A percentile compares a stretch with the other conserved stretches of the same genome.
Conservation (phyloP, 1,140 invertebrate species). For the Drosophila leontia region DNA sequence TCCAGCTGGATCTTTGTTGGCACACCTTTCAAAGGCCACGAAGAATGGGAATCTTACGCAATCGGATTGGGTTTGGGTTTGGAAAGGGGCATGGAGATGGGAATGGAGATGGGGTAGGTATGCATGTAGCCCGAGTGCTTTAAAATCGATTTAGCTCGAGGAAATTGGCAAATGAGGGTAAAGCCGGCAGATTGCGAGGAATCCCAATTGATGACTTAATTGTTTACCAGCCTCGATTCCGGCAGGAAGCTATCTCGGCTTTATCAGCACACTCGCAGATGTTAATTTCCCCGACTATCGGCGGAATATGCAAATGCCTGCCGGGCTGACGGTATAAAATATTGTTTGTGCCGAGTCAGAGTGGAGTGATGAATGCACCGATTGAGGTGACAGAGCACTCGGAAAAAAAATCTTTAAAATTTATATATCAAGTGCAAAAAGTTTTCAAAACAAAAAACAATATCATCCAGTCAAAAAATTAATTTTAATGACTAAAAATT, state of each 20-base stretch:
- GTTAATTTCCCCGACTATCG: slow-evolving; percentile 30
- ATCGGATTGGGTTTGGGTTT: slow-evolving; percentile 1
- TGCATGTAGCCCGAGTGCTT: background rate
- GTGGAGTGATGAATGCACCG: slow-evolving; percentile 12
- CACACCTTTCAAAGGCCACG: background rate
- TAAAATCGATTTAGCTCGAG: slow-evolving; percentile 21
- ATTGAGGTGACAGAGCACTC: background rate
- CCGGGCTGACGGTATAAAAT: slow-evolving; percentile 29
- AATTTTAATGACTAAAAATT: no score
- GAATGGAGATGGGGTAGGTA: background rate
- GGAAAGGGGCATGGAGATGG: background rate
- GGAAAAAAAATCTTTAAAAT: background rate
- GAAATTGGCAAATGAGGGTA: slow-evolving; percentile 17
- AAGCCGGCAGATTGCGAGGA: background rate
- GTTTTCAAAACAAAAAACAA: no score
- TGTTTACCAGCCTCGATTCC: slow-evolving; percentile 42
- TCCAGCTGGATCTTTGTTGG: slow-evolving; percentile 9
- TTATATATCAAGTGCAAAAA: no score
- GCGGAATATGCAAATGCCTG: slow-evolving; percentile 44
- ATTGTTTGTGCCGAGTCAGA: slow-evolving; percentile 18
- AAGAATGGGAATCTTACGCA: slow-evolving; percentile 8
- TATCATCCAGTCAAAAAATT: no score
- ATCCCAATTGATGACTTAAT: slow-evolving; percentile 55
- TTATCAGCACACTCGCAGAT: slow-evolving; percentile 43
- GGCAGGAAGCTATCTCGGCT: slow-evolving; percentile 17